Percentiles rank a stretch among this genome's conserved stretches.
phyloP scores from a whole-genome alignment of 1,140 invertebrate species.

The Oedothorax gibbosus region DNA sequence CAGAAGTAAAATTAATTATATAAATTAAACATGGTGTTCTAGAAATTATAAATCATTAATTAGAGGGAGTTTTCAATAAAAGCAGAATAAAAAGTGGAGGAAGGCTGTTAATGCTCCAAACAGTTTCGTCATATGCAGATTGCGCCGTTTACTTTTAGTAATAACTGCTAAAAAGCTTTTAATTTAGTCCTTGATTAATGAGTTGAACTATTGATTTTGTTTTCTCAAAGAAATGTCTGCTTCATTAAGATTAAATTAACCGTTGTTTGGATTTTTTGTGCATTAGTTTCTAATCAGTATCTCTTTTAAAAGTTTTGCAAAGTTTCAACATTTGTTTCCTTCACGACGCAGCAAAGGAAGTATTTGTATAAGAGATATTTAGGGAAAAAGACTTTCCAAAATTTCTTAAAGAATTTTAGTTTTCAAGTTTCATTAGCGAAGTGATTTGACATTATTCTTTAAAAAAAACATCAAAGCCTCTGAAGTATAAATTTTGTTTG shows the following conservation, averaged over 20 bases:
- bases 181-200: conserved; percentile 57
- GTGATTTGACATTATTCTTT: too few species aligned
- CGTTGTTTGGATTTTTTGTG: conserved; percentile 1
- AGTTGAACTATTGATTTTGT: conserved; percentile 45
- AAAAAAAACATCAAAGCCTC: too few species aligned
- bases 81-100: conserved; percentile 8
- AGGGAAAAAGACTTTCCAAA: too few species aligned
- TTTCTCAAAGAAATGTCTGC: conserved; percentile 31
- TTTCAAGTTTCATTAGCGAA: too few species aligned
- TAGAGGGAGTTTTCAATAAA: conserved; percentile 37
- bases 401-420: too few species aligned
- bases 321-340: background rate
- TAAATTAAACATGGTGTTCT: conserved; percentile 53
- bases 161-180: conserved; percentile 57
- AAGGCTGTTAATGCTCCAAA: conserved; percentile 23
- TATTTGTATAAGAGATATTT: background rate
- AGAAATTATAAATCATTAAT: conserved; percentile 53
- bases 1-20: conserved; percentile 25
- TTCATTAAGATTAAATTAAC: conserved; percentile 59
- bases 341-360: background rate
- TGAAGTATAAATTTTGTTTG: too few species aligned
- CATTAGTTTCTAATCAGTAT: background rate
- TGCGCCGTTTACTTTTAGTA: conserved; percentile 42
- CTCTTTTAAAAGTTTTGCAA: background rate
- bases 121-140: conserved; percentile 31